Base-by-base conservation (phyloP, 2,797 vertebrate genomes). In the Chromobotia macracanthus region DNA sequence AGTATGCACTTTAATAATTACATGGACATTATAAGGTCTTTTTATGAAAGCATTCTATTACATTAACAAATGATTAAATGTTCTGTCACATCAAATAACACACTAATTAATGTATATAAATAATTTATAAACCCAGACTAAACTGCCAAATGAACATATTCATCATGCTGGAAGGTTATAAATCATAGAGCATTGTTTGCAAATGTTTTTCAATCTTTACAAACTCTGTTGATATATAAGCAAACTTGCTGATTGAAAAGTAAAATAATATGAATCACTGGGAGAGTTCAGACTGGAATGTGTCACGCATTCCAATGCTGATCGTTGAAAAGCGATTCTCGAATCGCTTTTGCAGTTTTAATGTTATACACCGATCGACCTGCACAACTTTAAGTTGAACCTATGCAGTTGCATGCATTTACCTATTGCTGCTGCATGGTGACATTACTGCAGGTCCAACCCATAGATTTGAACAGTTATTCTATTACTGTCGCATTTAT, bases 1-100 rank as follows among this genome's bases (percentile, higher is more conserved):
- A 66, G 73, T 76, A 44, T 18, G 64, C 31, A n/a, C 48, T 66
- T 66, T 5, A 64, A 75, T 76, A 67, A 75, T 66, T 75, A 66
- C 16, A 75, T 28, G 50, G 63, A 67, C 50, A 44, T 75, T 55
- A 53, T 65, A 75, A 53, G 35, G 50, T n/a, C 38, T 18, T 56
- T 67, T 66, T 56, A 41, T 67, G 63, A 35, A 56, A 28, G 50
- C 35, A 53, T 76, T 66, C n/a, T 56, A 41, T 44, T 76, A 50
- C 55, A 56, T 35, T 56, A 56, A 41, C 21, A 28, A 76, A 76
- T 76, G 74, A 76, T 56, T 66, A 19, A 76, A 67, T 56, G 35
- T 35, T 23, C 74, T 44, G 63, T 67, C 74, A 76, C 21, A 44
- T 76, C 35, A 76, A 76, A 67, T 51, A 76, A 28, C 74, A 56